Base-by-base conservation (phyloP, 2,888 invertebrate species). In the Drosophila basisetae region DNA sequence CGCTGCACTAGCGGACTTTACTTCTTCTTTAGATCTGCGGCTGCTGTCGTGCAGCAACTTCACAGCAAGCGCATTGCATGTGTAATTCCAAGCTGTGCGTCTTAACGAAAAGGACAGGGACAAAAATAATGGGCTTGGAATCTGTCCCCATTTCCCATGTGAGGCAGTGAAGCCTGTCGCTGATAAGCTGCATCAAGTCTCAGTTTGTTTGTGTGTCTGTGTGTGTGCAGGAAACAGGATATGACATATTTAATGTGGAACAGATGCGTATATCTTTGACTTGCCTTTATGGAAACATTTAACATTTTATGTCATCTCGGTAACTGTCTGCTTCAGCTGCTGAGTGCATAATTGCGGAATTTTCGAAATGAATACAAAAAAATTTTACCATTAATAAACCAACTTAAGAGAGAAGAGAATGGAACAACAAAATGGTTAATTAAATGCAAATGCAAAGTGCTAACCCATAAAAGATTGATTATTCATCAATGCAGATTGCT, bases 161-260 rank as follows among this genome's bases (percentile, higher is more conserved):
- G 58, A 16, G 55, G 66, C 74, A 72, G 58, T 53, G 71, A 75
- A 71, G 71, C 58, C 77, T 79, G 75, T 68, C 59, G 58, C 73
- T 84, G 83, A 84, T 83, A 84, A 84, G 84, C 87, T 68, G 63
- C 54, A 53, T 18, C 60, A 61, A 47, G 43, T 64, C 62, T 58
- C 37, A 31, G n/a, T 54, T 31, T 66, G 10, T 56, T 28, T 53
- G 53, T 62, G 39, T 63, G 39, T 55, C 25, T 61, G 43, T 54
- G 50, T 68, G 65, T 37, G 74, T 79, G 87, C 86, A 90, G 91
- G 90, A 91, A 91, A 80, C 82, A 87, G 91, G 91, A 91, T 91
- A 85, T 91, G 91, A 84, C 85, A 89, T 91, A 77, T 83, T 91
- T 91, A 91, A 91, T 89, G 80, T 74, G 78, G 69, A 89, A 78